Conservation (phyloP, 2,797 vertebrate genomes). For the Apogon hyalosoma region DNA sequence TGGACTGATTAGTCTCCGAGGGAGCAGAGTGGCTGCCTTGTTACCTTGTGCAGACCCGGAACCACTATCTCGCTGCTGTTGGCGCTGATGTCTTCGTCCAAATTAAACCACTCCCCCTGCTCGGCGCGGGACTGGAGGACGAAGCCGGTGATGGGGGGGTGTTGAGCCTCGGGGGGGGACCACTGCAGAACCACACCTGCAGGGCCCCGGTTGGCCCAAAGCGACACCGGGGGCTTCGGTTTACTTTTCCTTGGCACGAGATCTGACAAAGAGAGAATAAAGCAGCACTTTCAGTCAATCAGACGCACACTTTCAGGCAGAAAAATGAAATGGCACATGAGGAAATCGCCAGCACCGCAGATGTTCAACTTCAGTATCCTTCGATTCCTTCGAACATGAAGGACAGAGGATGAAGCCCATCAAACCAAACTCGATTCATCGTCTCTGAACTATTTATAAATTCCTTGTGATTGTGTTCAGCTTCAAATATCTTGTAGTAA, state of each 20-base stretch:
- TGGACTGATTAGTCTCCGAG: conserved; percentile 58
- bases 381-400: conserved; percentile 15
- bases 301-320: not conserved
- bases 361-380: conserved; percentile 17
- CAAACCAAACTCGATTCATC: too few species aligned
- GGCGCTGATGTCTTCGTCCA: conserved; percentile 87
- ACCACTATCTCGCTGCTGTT: conserved; percentile 87
- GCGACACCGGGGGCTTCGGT: conserved; percentile 84
- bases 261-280: conserved; percentile 63
- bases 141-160: conserved; percentile 83
- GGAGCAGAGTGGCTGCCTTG: conserved; percentile 27
- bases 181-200: conserved; percentile 89
- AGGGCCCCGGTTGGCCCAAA: conserved; percentile 84
- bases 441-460: too few species aligned
- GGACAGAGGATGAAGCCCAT: too few species aligned
- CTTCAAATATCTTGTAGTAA: too few species aligned
- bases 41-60: conserved; percentile 92
- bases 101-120: conserved; percentile 87
- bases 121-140: conserved; percentile 88
- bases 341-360: conserved; percentile 34
- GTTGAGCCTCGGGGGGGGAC: conserved; percentile 80
- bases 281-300: conserved; percentile 39
- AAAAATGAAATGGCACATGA: conserved; percentile 50
- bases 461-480: too few species aligned
- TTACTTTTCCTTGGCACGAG: conserved; percentile 43